A percentile compares a stretch with the other conserved stretches of the same genome.
Conservation (phyloP, 2,113 vertebrate species). For the Hippocampus guttulatus region DNA sequence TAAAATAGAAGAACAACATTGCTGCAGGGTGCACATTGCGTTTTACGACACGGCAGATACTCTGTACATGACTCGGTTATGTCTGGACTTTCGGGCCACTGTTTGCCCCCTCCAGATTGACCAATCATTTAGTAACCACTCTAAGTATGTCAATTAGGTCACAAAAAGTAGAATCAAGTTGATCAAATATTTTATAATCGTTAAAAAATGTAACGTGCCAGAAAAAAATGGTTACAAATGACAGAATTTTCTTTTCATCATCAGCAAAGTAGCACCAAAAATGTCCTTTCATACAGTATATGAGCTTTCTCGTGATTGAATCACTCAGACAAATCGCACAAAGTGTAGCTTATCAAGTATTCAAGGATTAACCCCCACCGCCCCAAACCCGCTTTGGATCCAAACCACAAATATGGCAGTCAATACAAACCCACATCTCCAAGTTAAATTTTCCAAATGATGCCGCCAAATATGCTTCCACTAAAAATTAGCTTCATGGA, state of each 20-base stretch:
- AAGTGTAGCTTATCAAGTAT: not conserved
- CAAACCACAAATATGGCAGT: slow-evolving; percentile 25
- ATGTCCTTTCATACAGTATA: too few species aligned
- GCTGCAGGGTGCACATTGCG: not conserved
- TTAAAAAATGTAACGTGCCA: too few species aligned
- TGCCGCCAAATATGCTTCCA: not conserved
- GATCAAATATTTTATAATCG: too few species aligned
- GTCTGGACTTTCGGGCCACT: slow-evolving; percentile 59
- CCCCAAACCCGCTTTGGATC: slow-evolving; percentile 40
- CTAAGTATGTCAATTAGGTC: not conserved
- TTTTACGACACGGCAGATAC: slow-evolving; percentile 34
- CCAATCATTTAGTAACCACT: slow-evolving; percentile 29
- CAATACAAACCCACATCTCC: slow-evolving; percentile 26
- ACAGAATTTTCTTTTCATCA: too few species aligned
- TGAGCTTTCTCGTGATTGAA: not conserved
- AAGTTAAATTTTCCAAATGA: not conserved
- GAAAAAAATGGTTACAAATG: too few species aligned
- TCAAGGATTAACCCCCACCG: not conserved
- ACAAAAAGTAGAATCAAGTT: too few species aligned
- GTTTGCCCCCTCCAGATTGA: slow-evolving; percentile 18
- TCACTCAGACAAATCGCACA: not conserved
- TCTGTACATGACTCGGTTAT: slow-evolving; percentile 46
- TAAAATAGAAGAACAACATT: slow-evolving; percentile 36
- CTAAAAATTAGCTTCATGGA: not conserved
- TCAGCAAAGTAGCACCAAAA: too few species aligned